These are phyloP conservation scores for Tonatia bakeri DNA, from an alignment of 2,113 vertebrate genomes.

Conservation along the genomic window DNA sequence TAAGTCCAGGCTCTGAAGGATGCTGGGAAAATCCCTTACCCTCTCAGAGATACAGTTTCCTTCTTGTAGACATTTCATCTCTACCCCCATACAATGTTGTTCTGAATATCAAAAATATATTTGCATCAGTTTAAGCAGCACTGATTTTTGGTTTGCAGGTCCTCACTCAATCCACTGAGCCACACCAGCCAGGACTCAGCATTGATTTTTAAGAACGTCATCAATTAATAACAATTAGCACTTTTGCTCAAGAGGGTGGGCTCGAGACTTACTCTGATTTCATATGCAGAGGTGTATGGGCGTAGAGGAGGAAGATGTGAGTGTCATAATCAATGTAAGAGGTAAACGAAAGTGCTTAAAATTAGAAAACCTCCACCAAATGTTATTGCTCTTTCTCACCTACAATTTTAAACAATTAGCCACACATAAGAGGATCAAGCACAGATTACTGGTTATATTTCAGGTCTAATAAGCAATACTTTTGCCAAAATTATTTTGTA, in stretches of 20 bases:
- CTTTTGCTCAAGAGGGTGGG: neutral
- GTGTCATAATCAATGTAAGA: neutral
- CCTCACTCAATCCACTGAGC: too few species aligned
- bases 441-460: neutral
- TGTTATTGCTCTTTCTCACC: neutral
- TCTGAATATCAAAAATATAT: neutral
- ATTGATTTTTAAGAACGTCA: neutral
- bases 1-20: neutral
- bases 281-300: neutral
- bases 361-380: neutral
- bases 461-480: neutral
- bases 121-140: neutral
- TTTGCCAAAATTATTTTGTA: constrained; percentile 2
- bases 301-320: neutral
- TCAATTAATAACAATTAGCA: neutral
- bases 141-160: neutral
- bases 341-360: neutral
- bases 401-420: neutral
- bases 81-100: neutral
- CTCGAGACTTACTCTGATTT: neutral
- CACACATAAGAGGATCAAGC: neutral
- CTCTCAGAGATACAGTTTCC: neutral
- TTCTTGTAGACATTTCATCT: neutral
- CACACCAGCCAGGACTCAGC: neutral
- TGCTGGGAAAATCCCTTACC: neutral